Evolutionary conservation across 2,888 invertebrate genomes (phyloP).

Genomic region (Meandrusa payeni): DNA sequence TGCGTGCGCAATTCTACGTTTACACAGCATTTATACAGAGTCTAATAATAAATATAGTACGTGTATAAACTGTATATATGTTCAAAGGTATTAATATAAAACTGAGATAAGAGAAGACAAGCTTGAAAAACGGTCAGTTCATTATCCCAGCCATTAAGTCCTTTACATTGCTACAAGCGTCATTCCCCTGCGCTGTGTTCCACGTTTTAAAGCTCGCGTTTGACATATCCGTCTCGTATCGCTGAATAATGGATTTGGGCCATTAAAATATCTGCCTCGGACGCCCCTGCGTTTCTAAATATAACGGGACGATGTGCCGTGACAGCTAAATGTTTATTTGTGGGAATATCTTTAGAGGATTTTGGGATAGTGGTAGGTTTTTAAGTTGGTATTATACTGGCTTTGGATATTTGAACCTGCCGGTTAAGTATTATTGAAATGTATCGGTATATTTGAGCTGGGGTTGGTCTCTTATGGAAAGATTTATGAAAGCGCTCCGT

Average conservation of each 20-base stretch:
- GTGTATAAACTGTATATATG: too few species aligned
- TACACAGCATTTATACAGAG: too few species aligned
- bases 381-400: slow-evolving; percentile 32
- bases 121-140: slow-evolving; percentile 38
- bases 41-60: too few species aligned
- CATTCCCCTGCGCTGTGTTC: slow-evolving; percentile 49
- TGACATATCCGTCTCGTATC: slow-evolving; percentile 63
- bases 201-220: slow-evolving; percentile 45
- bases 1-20: too few species aligned
- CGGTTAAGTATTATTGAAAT: slow-evolving; percentile 16
- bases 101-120: slow-evolving; percentile 40
- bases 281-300: slow-evolving; percentile 60
- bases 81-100: slow-evolving; percentile 15
- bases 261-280: slow-evolving; percentile 61
- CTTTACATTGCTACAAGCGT: slow-evolving; percentile 37
- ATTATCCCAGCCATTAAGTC: slow-evolving; percentile 54
- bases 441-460: slow-evolving; percentile 26
- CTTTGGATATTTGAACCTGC: slow-evolving; percentile 22
- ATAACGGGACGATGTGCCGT: slow-evolving; percentile 48
- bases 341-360: slow-evolving; percentile 49
- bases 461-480: background rate
- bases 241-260: slow-evolving; percentile 60
- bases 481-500: too few species aligned
- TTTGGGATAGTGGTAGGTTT: slow-evolving; percentile 39
- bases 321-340: slow-evolving; percentile 66